These are phyloP conservation scores for Drosophila paulistorum DNA, from an alignment of 1,140 invertebrate species.

Conservation along the genomic window DNA sequence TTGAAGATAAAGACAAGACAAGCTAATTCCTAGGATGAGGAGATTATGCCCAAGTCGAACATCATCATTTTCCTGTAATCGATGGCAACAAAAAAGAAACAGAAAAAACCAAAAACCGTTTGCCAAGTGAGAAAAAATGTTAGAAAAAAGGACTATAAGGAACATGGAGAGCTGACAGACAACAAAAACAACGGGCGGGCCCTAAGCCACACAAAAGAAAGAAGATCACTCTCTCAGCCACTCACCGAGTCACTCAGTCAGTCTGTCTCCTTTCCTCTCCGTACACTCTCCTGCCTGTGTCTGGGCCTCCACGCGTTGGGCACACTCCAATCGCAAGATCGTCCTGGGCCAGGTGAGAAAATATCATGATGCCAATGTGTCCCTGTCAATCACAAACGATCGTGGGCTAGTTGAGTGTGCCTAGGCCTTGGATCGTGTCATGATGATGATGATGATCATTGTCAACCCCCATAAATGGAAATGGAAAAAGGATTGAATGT, in stretches of 20 bases:
- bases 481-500: conserved; percentile 13
- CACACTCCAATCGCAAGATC: conserved; percentile 69
- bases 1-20: conserved; percentile 41
- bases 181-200: conserved; percentile 67
- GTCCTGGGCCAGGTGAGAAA: conserved; percentile 59
- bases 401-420: neutral
- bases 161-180: conserved; percentile 11
- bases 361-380: conserved; percentile 4
- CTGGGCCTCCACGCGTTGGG: conserved; percentile 58
- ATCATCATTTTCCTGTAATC: conserved; percentile 72
- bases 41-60: conserved; percentile 62
- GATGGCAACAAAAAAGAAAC: conserved; percentile 37
- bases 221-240: conserved; percentile 3
- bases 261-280: conserved; percentile 2
- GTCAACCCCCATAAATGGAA: conserved; percentile 27
- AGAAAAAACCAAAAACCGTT: conserved; percentile 13
- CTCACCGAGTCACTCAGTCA: conserved; percentile 8
- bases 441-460: neutral
- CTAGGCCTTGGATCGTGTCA: no score
- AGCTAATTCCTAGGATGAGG: conserved; percentile 20
- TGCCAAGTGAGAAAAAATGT: conserved; percentile 19
- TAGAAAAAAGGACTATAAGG: conserved; percentile 9
- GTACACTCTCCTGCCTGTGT: neutral
- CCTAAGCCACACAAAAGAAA: conserved; percentile 64
- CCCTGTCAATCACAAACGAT: conserved; percentile 47